These are phyloP conservation scores for Hepsetus odoe DNA, from an alignment of 2,113 vertebrate genomes.

Conservation along the genomic window DNA sequence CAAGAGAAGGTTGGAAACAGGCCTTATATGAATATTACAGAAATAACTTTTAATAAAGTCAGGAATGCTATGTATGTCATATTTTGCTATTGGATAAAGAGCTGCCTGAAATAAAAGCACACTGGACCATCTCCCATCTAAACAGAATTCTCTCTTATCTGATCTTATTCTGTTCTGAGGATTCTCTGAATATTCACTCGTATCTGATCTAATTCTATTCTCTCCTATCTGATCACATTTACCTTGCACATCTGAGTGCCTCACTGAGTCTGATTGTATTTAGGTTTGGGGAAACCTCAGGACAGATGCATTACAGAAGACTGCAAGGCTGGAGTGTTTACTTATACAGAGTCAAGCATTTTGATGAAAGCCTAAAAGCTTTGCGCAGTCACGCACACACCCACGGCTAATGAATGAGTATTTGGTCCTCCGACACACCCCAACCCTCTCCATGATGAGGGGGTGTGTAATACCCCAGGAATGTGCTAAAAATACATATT, in stretches of 20 bases:
- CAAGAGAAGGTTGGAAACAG: background rate
- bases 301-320: background rate
- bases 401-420: constrained; percentile 36
- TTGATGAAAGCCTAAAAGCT: constrained; percentile 34
- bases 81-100: background rate
- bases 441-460: constrained; percentile 20
- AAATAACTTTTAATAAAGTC: background rate
- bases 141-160: background rate
- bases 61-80: background rate
- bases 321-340: background rate
- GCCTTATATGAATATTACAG: background rate
- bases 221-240: too few species aligned
- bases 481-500: constrained; percentile 48
- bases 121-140: background rate
- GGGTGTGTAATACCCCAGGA: constrained; percentile 47
- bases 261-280: background rate
- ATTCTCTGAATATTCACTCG: too few species aligned
- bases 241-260: background rate
- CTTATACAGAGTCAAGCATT: background rate
- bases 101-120: background rate
- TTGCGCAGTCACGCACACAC: constrained; percentile 30
- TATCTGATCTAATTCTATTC: too few species aligned
- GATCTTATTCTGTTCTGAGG: too few species aligned
- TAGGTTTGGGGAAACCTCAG: background rate
- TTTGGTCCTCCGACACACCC: constrained; percentile 33